These are phyloP conservation scores for Folsomia manolachei DNA, from an alignment of 2,888 invertebrate genomes.

Conservation along the genomic window DNA sequence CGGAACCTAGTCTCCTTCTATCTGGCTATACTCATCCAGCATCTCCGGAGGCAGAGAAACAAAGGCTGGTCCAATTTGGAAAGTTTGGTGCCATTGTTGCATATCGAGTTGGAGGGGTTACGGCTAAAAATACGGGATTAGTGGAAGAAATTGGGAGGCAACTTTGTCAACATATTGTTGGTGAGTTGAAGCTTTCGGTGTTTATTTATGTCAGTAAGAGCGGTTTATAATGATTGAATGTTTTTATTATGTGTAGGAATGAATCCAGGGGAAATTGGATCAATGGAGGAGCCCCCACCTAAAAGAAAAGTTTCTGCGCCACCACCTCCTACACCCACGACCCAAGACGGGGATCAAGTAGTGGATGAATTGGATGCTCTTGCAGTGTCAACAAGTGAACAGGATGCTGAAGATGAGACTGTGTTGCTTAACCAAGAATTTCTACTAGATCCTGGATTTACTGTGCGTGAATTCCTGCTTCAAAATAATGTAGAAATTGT, in stretches of 20 bases:
- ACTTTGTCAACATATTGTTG: constrained; percentile 89
- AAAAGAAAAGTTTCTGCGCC: not conserved
- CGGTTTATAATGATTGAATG: not conserved
- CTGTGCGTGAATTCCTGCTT: constrained; percentile 69
- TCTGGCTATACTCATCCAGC: constrained; percentile 79
- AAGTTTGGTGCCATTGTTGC: constrained; percentile 83
- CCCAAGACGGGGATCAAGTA: constrained; percentile 58
- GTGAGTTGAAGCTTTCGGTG: constrained; percentile 54
- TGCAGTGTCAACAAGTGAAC: not conserved
- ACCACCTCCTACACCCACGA: constrained; percentile 56
- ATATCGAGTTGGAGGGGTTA: constrained; percentile 54
- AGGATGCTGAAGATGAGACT: constrained; percentile 62
- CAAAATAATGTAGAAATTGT: constrained; percentile 61
- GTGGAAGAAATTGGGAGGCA: constrained; percentile 63
- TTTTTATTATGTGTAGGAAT: constrained; percentile 59
- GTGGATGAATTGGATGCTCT: constrained; percentile 51
- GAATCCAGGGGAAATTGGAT: constrained; percentile 74
- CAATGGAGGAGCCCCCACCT: constrained; percentile 32
- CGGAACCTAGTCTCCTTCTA: constrained; percentile 59
- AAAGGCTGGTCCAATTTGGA: constrained; percentile 58
- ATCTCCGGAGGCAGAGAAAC: constrained; percentile 59
- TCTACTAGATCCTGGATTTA: constrained; percentile 71
- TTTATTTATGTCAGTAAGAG: not conserved
- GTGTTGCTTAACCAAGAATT: constrained; percentile 83
- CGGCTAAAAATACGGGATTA: constrained; percentile 54